These are phyloP conservation scores for Hirtodrosophila alboralis DNA, from an alignment of 2,888 invertebrate genomes.

Conservation along the genomic window DNA sequence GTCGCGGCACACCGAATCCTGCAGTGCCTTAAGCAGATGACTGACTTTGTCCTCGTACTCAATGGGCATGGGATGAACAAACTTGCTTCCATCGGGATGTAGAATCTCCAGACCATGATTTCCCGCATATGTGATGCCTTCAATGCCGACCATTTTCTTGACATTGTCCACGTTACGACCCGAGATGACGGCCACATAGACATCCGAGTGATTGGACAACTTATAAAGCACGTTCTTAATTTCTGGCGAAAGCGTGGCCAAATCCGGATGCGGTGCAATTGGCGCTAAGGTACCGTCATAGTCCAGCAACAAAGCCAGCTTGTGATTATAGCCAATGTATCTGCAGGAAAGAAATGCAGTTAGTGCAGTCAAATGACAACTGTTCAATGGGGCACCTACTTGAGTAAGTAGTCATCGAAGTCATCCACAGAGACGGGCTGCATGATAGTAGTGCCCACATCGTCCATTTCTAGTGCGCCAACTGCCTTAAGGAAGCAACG, in stretches of 20 bases:
- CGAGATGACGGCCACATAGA: constrained; percentile 94
- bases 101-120: constrained; percentile 95
- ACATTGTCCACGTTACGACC: constrained; percentile 94
- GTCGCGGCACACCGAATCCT: constrained; percentile 93
- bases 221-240: constrained; percentile 93
- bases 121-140: constrained; percentile 95
- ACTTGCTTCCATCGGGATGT: constrained; percentile 95
- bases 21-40: constrained; percentile 90
- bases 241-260: constrained; percentile 93
- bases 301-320: constrained; percentile 92
- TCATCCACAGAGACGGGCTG: constrained; percentile 95
- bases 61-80: constrained; percentile 95
- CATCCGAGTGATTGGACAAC: constrained; percentile 92
- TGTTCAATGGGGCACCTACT: constrained; percentile 86
- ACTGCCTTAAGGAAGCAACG: constrained; percentile 93
- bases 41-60: constrained; percentile 92
- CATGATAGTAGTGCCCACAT: constrained; percentile 93
- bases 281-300: constrained; percentile 96
- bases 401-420: constrained; percentile 94
- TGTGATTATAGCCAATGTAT: constrained; percentile 93
- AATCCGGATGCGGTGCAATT: constrained; percentile 94
- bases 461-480: constrained; percentile 93
- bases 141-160: constrained; percentile 95
- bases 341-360: constrained; percentile 84
- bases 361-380: background rate